Evolutionary conservation across 2,888 invertebrate species (phyloP), one percentile per base, ranked within the genome.

Genomic region (Aricia artaxerxes): DNA sequence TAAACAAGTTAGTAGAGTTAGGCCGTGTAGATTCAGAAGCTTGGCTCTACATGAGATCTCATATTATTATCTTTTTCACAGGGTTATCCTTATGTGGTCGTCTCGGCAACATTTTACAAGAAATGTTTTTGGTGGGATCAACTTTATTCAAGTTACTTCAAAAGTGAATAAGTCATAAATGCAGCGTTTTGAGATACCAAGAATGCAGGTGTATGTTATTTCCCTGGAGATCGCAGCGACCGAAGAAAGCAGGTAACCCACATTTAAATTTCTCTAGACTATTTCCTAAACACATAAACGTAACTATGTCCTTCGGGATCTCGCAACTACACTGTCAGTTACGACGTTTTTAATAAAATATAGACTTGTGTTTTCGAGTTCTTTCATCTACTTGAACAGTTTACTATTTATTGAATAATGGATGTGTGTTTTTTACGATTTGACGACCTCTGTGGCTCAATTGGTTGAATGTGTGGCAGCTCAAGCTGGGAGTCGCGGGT

Each of bases 191-290:
- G 69, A 69, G 69, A 69, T 11, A 69, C 69, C 13, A 38, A 69
- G 35, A 35, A 69, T 35, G 38, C 69, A 16, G 35, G 35, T 69
- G 69, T 69, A 69, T 69, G 38, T 69, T 69, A 69, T 69, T 69
- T 69, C 69, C 69, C 69, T 35, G 11, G 69, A 38, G 69, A 69
- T 38, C 35, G 35, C 5, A 38, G 38, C 69, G 69, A 69, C 69
- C 69, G 69, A 69, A 69, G 69, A 69, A 69, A 69, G 69, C 69
- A 69, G 69, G 69, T 69, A 69, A 69, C 69, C 69, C 69, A 69
- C 69, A 69, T 69, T 69, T 69, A 38, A 69, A 69, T 69, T 69
- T 69, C 69, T 69, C 69, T 69, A 69, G 69, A 69, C 69, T 69
- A 69, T 69, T 69, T 69, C 69, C 69, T 69, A 69, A 69, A 69